Base-by-base conservation (phyloP, 2,797 vertebrate genomes). In the Euphonia xanthogaster region DNA sequence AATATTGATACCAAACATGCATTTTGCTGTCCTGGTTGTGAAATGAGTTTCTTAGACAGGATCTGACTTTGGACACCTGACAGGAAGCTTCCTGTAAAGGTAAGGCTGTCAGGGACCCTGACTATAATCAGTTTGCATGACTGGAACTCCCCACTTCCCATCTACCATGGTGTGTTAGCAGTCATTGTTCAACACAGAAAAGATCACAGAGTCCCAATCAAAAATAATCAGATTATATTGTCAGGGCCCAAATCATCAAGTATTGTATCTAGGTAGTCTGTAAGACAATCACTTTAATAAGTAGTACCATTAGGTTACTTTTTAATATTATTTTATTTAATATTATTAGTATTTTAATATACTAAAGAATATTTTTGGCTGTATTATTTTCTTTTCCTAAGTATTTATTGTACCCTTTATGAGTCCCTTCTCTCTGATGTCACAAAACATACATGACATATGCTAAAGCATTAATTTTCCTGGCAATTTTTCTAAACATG, bases 401-500 rank as follows among this genome's bases (percentile, higher is more conserved):
- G 48, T 33, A 65, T 50, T 66, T 81, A 17, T 81, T 12, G 2
- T 50, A 44, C 47, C 35, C 24, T 80, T 58, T 50, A 31, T 28
- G 25, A 90, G 66, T 45, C 47, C 47, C 24, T 73, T 82, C 47
- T 76, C 65, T 77, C 62, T 67, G 55, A 79, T 94, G 70, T 77
- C 86, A 88, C 70, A 79, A 94, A 83, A 72, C 45, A 53, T 58
- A 24, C 25, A 63, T 61, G 84, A 86, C 73, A 81, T 39, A 54
- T 35, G 42, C 55, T 85, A 86, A 90, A 88, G 21, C 60, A 33
- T 58, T 86, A 63, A 86, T 93, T 84, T 87, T 86, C 58, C 62
- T 88, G 86, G 89, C 79, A 92, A 65, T 90, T 79, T 91, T 75
- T 79, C 72, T 71, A 61, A 95, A 94, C 51, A 31, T 19, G 66